These are phyloP conservation scores for Protula sp. DNA, from an alignment of 2,888 invertebrate species.

Conservation along the genomic window DNA sequence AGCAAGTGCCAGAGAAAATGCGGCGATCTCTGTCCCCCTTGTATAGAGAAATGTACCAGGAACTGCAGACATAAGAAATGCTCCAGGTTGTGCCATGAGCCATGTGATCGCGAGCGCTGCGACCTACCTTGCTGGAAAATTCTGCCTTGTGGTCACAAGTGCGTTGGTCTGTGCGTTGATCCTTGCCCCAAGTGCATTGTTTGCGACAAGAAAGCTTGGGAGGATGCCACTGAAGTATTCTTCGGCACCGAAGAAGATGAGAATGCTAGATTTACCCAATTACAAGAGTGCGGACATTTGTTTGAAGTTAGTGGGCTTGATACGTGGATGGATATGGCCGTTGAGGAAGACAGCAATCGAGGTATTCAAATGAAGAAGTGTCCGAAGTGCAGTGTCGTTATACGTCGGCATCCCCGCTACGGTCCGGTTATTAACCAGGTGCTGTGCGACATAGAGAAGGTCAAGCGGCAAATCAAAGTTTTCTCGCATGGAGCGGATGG, in stretches of 20 bases:
- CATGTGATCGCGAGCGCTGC: constrained; percentile 48
- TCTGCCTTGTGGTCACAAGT: constrained; percentile 59
- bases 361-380: constrained; percentile 53
- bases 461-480: constrained; percentile 52
- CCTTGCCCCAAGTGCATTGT: constrained; percentile 62
- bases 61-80: constrained; percentile 41
- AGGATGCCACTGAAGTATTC: constrained; percentile 46
- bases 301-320: constrained; percentile 51
- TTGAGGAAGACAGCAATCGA: background rate
- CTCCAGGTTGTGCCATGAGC: constrained; percentile 40
- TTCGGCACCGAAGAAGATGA: constrained; percentile 58
- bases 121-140: constrained; percentile 39
- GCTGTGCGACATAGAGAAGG: constrained; percentile 44
- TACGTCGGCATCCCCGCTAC: constrained; percentile 61
- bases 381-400: constrained; percentile 61
- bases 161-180: constrained; percentile 70
- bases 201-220: constrained; percentile 57
- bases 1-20: constrained; percentile 35
- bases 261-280: constrained; percentile 52
- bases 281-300: constrained; percentile 39
- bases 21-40: constrained; percentile 36
- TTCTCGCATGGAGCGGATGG: no score
- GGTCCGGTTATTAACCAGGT: constrained; percentile 57
- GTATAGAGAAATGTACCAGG: constrained; percentile 47
- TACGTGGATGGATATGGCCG: constrained; percentile 29